Evolutionary conservation across 2,113 vertebrate species (phyloP), one percentile per base, ranked within the genome.

Genomic region (Sinosuthora webbiana): DNA sequence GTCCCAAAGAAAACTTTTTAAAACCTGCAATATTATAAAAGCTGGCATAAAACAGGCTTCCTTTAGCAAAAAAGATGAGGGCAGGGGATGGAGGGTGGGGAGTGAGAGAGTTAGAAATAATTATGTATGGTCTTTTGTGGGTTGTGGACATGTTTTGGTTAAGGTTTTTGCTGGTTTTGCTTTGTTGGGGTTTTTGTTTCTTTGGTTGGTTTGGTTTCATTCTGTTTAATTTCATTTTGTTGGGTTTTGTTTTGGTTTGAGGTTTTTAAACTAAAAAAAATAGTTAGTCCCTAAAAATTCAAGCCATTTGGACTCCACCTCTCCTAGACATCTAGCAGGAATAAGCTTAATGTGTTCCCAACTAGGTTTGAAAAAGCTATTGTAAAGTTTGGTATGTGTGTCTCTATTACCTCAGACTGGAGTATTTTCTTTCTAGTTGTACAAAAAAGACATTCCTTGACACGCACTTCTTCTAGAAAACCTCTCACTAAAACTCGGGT

Each of bases 1-100:
- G 95, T 95, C 89, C 73, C n/a, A 93, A 89, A 95, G 56, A 89
- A 89, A 82, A 63, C 24, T 84, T 97, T 94, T 94, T 81, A 83
- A 97, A 95, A 98, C 94, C 82, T 92, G 94, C 81, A 94, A 68
- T 90, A 97, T 96, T 97, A 98, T 92, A 97, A 96, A 97, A 95
- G 95, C 92, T 98, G 96, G 97, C 93, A 95, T 47, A 95, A 98
- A 97, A 96, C 87, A 97, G 94, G 15, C 6, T 69, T 93, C 24
- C 42, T 89, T 87, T 41, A 62, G 42, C 15, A 64, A 47, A 79
- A 80, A 85, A 30, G 10, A 65, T 0, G 1, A 7, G 15, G 15
- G 15, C 10, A 50, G 12, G 3, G 4, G 6, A 15, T 13, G 6
- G 18, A 7, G 10, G 2, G 9, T 6, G 1, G 12, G 3, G 22